Conservation (phyloP, 2,888 invertebrate genomes). For the Diarsia rubi region DNA sequence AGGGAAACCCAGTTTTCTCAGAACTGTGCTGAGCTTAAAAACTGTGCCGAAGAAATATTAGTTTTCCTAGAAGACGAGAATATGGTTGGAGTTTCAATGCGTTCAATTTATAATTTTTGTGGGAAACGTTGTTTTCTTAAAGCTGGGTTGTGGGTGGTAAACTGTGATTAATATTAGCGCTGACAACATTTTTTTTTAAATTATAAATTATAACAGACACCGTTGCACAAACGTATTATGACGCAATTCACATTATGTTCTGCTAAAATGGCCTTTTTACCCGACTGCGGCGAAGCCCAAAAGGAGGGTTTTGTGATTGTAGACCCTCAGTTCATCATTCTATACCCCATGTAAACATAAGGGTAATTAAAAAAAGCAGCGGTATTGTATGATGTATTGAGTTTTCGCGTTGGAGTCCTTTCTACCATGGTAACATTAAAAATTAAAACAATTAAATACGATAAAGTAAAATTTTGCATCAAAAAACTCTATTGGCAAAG, state of each 20-base stretch:
- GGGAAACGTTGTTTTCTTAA: slow-evolving; percentile 6
- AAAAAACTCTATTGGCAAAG: background rate
- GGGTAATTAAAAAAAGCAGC: too few relatives aligned
- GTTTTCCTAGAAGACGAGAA: slow-evolving; percentile 41
- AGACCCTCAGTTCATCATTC: too few relatives aligned
- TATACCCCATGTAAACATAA: too few relatives aligned
- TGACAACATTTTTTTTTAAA: background rate
- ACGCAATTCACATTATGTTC: too few relatives aligned
- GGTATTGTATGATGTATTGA: too few relatives aligned
- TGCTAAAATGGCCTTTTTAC: too few relatives aligned
- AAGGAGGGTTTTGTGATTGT: too few relatives aligned
- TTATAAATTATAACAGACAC: too few relatives aligned
- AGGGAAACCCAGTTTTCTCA: slow-evolving; percentile 44
- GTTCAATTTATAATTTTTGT: slow-evolving; percentile 33
- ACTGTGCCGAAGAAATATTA: slow-evolving; percentile 45
- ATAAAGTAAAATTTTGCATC: background rate
- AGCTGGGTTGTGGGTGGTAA: background rate
- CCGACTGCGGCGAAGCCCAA: too few relatives aligned
- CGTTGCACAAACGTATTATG: too few relatives aligned
- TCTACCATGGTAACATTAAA: too few relatives aligned
- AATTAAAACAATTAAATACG: background rate
- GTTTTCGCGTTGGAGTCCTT: too few relatives aligned
- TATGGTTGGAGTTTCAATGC: slow-evolving; percentile 41
- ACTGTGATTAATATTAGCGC: background rate
- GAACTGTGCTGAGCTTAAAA: slow-evolving; percentile 45